Base-by-base conservation (phyloP, 2,797 vertebrate species). In the Momotus momota region DNA sequence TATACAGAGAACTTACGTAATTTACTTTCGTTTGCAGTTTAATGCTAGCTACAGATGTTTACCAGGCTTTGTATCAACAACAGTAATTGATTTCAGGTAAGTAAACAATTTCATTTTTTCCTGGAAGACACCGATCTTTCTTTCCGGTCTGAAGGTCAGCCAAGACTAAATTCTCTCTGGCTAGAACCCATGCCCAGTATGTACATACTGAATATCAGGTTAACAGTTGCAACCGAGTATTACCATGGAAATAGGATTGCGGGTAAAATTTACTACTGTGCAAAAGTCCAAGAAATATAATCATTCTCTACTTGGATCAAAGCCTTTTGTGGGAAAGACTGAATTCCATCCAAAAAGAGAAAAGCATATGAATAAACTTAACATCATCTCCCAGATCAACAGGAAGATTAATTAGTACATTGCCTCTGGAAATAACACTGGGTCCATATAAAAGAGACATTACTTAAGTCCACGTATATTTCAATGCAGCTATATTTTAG, bases 1-100 rank as follows among this genome's bases (percentile, higher is more conserved):
- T 18, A 52, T 10, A 33, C 25, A 72, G 49, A 83, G 20, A 18
- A 33, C 19, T 94, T 66, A 90, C 1, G 3, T 26, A 14, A 23
- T n/a, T 45, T 96, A 45, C 51, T 58, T 97, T 94, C 97, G 14
- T 97, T 98, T 96, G 51, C 96, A 98, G 98, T 98, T 98, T 91
- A 33, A 45, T 58, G 84, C 70, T 20, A 92, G 97, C 72, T 98
- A 98, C 90, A 67, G 66, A 54, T 96, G 89, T 88, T 95, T 98
- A 81, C 97, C 97, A 62, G 98, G 98, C 81, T 98, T 98, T 86
- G 92, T 70, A 81, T 92, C 73, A 0, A 95, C 96, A 93, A 90
- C 81, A 27, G 97, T 98, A 72, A 97, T 33, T 9, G 83, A 88
- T 48, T 96, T 98, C 94, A 97, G 96, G 98, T 98, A 97, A 97